Evolutionary conservation across 2,888 invertebrate genomes (phyloP), one percentile per base, ranked within the genome.

Genomic region (Tromatobia lineatoria): DNA sequence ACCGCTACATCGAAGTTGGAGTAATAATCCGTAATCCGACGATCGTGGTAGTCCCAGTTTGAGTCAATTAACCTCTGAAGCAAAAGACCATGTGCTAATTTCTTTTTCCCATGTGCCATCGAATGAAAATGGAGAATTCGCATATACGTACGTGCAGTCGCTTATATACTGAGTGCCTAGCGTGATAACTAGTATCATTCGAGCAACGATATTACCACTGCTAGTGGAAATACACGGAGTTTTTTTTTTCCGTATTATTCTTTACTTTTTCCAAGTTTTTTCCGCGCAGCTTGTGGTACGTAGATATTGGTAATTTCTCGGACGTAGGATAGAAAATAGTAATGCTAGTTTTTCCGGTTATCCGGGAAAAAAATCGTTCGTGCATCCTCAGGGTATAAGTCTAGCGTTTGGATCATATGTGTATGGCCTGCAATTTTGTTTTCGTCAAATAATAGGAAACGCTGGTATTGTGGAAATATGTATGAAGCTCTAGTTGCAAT

Each of bases 1-100:
- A n/a, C 20, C 23, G 50, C 13, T 15, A 15, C 23, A 75, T 76
- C 66, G 42, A 73, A 79, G 54, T 29, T n/a, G 54, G 25, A 71
- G 71, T 42, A 66, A 79, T 79, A 73, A 79, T 79, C 79, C 4
- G 71, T 79, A 73, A 79, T 54, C 79, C 71, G 59, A 54, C 71
- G 71, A 73, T 73, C 54, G 71, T 10, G 57, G 57, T 45, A 64
- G 34, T n/a, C 59, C 54, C 64, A 20, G 52, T 42, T 23, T 47
- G 18, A 64, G 50, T 45, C 79, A 64, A 71, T 79, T 79, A 47
- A 73, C 54, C 79, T 45, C 20, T 2, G n/a, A 50, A 66, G 66
- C 20, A 66, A 71, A 79, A 79, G 54, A 34, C 38, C 71, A 34
- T 52, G 15, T 70, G 70, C 50, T 66, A 79, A 73, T 73, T 79